Evolutionary conservation across 2,113 vertebrate species (phyloP).

Genomic region (Trichechus manatus): DNA sequence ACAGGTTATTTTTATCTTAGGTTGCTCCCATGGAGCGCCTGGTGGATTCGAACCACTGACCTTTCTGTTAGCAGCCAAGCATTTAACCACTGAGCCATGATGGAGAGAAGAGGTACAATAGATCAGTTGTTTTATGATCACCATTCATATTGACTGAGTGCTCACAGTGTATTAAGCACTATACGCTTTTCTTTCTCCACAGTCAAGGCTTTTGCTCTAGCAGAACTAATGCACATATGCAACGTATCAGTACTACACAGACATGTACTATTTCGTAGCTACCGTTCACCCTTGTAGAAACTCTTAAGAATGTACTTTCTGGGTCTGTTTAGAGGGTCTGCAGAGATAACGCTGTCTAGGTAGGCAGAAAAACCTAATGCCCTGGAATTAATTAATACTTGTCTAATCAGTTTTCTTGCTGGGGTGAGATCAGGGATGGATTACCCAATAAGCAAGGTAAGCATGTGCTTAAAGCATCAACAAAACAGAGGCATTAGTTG

Average conservation of each 20-base stretch:
- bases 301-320: background rate
- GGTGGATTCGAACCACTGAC: too few relatives aligned
- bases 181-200: rapidly evolving
- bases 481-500: too few relatives aligned
- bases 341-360: background rate
- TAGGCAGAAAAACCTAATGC: background rate
- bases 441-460: too few relatives aligned
- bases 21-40: too few relatives aligned
- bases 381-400: background rate
- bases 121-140: rapidly evolving
- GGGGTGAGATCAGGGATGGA: background rate
- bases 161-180: rapidly evolving
- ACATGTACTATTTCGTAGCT: rapidly evolving
- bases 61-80: too few relatives aligned
- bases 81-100: too few relatives aligned
- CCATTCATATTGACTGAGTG: rapidly evolving
- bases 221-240: background rate
- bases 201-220: too few relatives aligned
- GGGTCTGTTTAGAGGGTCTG: background rate
- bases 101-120: background rate
- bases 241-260: rapidly evolving
- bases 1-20: too few relatives aligned
- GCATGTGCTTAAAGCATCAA: too few relatives aligned
- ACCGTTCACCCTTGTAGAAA: background rate
- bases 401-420: background rate